Evolutionary conservation across 2,888 invertebrate genomes (phyloP).

Genomic region (Serrognathus titanus): DNA sequence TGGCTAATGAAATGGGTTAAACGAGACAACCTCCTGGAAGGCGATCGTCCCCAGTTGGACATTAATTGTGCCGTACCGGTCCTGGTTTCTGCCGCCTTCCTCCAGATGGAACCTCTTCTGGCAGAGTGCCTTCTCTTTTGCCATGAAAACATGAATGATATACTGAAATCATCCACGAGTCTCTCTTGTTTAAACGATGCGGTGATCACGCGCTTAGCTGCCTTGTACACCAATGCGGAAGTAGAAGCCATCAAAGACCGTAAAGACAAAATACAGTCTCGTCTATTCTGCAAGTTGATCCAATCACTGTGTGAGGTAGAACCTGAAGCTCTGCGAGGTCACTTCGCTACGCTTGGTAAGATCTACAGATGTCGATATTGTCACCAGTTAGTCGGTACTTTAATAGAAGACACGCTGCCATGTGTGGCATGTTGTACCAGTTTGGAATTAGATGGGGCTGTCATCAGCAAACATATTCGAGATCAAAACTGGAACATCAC

Average conservation of each 20-base stretch:
- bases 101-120: conserved; percentile 89
- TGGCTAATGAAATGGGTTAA: conserved; percentile 98
- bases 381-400: conserved; percentile 67
- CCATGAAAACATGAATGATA: conserved; percentile 81
- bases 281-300: conserved; percentile 80
- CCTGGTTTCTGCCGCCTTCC: conserved; percentile 88
- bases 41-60: conserved; percentile 70
- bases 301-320: conserved; percentile 71
- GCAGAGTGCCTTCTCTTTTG: conserved; percentile 84
- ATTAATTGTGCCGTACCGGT: conserved; percentile 84
- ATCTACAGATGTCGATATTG: conserved; percentile 73
- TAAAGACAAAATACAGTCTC: conserved; percentile 83
- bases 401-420: conserved; percentile 67
- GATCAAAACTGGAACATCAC: conserved; percentile 37
- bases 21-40: conserved; percentile 60
- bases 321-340: conserved; percentile 73
- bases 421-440: conserved; percentile 71
- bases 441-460: conserved; percentile 69
- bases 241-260: conserved; percentile 81
- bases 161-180: conserved; percentile 81
- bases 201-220: conserved; percentile 69
- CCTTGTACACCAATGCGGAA: conserved; percentile 84
- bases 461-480: conserved; percentile 69
- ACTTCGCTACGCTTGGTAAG: conserved; percentile 75
- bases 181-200: conserved; percentile 84